phyloP scores from a whole-genome alignment of 1,140 invertebrate species.

The Ericerus pela region DNA sequence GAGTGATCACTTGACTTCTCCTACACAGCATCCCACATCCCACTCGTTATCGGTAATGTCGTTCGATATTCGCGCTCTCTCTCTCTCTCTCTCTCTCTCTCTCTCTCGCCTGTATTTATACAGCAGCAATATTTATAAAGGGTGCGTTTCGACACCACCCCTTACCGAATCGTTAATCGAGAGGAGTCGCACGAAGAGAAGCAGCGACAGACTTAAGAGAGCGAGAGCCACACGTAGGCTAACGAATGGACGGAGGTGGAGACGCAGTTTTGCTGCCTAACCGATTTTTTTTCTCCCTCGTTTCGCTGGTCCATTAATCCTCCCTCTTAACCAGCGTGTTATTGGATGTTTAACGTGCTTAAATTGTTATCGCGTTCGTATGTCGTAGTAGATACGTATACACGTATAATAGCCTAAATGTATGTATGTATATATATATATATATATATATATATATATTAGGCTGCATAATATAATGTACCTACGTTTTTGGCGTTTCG shows the following conservation, averaged over 20 bases:
- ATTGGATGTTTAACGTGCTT: conserved; percentile 10
- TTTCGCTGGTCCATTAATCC: conserved; percentile 10
- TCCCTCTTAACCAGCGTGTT: conserved; percentile 9
- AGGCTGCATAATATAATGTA: too few relatives aligned
- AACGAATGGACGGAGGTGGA: too few relatives aligned
- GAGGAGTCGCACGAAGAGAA: background rate
- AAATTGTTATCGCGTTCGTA: conserved; percentile 1
- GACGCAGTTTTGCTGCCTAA: background rate
- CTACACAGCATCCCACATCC: too few relatives aligned
- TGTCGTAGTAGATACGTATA: too few relatives aligned
- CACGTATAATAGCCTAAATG: too few relatives aligned
- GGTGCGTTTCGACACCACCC: conserved; percentile 8
- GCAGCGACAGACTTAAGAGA: background rate
- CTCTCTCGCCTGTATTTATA: too few relatives aligned
- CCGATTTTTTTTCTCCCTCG: background rate
- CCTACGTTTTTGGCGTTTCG: too few relatives aligned
- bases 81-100: too few relatives aligned
- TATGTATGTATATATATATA: too few relatives aligned
- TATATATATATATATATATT: too few relatives aligned
- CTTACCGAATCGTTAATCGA: background rate
- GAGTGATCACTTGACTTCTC: conserved; percentile 6
- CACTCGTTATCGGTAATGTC: conserved; percentile 10
- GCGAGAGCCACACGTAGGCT: too few relatives aligned
- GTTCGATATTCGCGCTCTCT: conserved; percentile 6
- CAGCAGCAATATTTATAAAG: conserved; percentile 6